Evolutionary conservation across 1,140 invertebrate genomes (phyloP), one percentile per base, ranked within the genome.

Genomic region (Geopemphigus sp.): DNA sequence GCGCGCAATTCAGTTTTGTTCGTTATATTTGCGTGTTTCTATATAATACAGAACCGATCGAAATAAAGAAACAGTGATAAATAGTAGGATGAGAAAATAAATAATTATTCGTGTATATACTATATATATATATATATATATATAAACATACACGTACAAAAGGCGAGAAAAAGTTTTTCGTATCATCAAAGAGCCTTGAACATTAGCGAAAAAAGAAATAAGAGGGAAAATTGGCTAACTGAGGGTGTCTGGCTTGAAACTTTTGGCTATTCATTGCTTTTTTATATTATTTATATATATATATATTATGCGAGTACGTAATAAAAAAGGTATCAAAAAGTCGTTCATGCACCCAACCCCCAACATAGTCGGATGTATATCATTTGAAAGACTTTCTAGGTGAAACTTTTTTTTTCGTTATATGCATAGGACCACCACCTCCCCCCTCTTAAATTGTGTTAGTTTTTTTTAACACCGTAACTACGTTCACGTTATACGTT

Each of bases 301-400:
- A 39, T 39, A 8, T 39, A n/a, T n/a, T n/a, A 56, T 39, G 59
- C 12, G 59, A 76, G n/a, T 8, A 57, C 14, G 29, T 56, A 57
- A 76, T 57, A 76, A 68, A 68, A 76, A 59, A 76, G 29, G 29
- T 76, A 76, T 76, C 54, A 57, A 57, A 76, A 73, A 39, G 29
- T 39, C 56, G 22, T 29, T n/a, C 56, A 59, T 59, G 56, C 26
- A 61, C 53, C 53, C 12, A 29, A n/a, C 12, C 32, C 32, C 3
- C 32, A n/a, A n/a, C 32, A 39, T 8, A 29, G 70, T 54, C 26
- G 70, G 24, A 59, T 74, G 72, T 57, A 57, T 74, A 74, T 74
- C 54, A 74, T 74, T 74, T 74, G 11, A 57, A 74, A 57, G 54
- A 45, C 72, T 74, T 74, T 66, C n/a, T 53, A 56, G 17, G 12